These are phyloP conservation scores for Caenorhabditis japonica DNA, from an alignment of 2,888 invertebrate genomes.

Conservation along the genomic window DNA sequence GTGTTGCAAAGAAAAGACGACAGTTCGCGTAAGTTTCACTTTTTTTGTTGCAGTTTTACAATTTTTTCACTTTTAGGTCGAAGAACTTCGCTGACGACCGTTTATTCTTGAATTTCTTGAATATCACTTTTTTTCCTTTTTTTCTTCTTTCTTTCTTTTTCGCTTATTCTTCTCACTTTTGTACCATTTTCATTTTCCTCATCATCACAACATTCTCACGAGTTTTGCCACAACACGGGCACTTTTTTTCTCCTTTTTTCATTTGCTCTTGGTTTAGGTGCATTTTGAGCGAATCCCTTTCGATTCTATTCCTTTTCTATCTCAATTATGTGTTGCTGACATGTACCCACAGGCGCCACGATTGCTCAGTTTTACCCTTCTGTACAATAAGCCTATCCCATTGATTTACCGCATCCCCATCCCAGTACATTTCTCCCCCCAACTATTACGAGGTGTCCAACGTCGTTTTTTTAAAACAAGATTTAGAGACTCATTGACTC, in stretches of 20 bases:
- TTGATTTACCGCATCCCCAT: slow-evolving; percentile 30
- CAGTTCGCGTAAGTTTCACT: slow-evolving; percentile 31
- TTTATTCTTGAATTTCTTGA: slow-evolving; percentile 1
- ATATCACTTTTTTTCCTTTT: slow-evolving; percentile 2
- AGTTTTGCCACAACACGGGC: slow-evolving; percentile 24
- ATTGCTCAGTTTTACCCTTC: slow-evolving; percentile 21
- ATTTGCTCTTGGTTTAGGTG: slow-evolving; percentile 9
- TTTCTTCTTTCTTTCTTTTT: slow-evolving; percentile 13
- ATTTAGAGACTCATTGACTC: slow-evolving; percentile 19
- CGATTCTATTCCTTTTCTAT: not conserved
- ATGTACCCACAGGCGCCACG: too few relatives aligned
- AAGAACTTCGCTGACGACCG: slow-evolving; percentile 12
- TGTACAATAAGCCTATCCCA: slow-evolving; percentile 13
- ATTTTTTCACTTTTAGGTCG: slow-evolving; percentile 16
- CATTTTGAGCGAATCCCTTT: slow-evolving; percentile 8
- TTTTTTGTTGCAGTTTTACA: not conserved
- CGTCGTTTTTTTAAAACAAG: slow-evolving; percentile 6
- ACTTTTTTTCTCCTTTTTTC: not conserved
- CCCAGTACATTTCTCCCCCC: slow-evolving; percentile 20
- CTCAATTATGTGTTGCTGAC: not conserved
- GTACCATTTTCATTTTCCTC: slow-evolving; percentile 9
- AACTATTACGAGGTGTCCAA: slow-evolving; percentile 26
- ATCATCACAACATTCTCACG: slow-evolving; percentile 11
- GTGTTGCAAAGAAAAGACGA: slow-evolving; percentile 26
- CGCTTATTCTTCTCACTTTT: slow-evolving; percentile 13